Evolutionary conservation across 2,113 vertebrate genomes (phyloP).

Genomic region (Apteryx owenii): DNA sequence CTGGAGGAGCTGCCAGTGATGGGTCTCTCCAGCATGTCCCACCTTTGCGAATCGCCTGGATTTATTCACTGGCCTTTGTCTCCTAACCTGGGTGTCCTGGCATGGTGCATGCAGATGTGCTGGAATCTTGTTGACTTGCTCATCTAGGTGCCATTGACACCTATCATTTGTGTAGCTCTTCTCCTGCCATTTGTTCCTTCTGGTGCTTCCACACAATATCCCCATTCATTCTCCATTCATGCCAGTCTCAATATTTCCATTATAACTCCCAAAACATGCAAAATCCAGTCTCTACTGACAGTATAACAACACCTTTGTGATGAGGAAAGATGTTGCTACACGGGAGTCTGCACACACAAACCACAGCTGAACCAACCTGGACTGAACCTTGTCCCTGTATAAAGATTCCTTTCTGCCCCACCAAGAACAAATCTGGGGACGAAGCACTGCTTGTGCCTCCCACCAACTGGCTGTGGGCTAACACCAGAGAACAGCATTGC

Average conservation of each 20-base stretch:
- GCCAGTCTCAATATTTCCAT: background rate
- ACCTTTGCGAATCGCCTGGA: background rate
- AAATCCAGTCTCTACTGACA: background rate
- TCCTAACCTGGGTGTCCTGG: background rate
- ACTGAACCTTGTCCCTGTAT: background rate
- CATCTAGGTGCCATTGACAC: background rate
- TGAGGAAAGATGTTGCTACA: background rate
- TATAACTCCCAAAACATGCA: background rate
- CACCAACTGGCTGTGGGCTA: background rate
- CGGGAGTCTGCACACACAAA: background rate
- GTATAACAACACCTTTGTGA: background rate
- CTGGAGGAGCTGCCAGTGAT: background rate
- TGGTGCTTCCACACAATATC: background rate
- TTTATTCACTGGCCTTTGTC: background rate
- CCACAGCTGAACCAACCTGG: background rate
- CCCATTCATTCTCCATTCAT: background rate
- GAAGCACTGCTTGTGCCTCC: background rate
- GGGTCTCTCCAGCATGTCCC: background rate
- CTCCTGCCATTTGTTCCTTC: background rate
- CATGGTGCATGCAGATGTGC: accelerated
- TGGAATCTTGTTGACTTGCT: background rate
- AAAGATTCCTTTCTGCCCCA: background rate
- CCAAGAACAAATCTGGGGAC: background rate
- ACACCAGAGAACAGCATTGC: background rate
- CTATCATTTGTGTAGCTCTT: background rate